phyloP scores from a whole-genome alignment of 2,888 invertebrate species.

The Epistrophe eligans region DNA sequence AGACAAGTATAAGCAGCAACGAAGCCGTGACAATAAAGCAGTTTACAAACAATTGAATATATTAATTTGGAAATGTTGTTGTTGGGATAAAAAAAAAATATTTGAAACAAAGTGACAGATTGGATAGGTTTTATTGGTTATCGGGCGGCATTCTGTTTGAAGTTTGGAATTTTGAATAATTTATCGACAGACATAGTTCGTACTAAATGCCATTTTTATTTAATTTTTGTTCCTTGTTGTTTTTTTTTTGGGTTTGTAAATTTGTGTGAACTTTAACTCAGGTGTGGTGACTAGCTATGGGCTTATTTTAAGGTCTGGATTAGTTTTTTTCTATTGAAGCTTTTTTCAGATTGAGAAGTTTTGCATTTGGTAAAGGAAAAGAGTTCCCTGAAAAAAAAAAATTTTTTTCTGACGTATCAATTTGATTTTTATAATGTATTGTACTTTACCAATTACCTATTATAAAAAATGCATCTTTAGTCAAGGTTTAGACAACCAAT shows the following conservation, averaged over 20 bases:
- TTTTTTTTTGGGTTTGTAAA: background rate
- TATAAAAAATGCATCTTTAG: no score
- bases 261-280: no score
- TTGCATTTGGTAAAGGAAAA: no score
- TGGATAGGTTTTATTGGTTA: conserved; percentile 23
- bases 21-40: conserved; percentile 43
- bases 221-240: background rate
- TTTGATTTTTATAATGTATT: no score
- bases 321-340: no score
- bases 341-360: no score
- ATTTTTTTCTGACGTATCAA: no score
- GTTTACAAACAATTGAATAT: conserved; percentile 64
- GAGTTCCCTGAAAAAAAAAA: no score
- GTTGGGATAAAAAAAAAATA: background rate
- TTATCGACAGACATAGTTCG: background rate
- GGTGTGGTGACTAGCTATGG: no score
- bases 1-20: background rate
- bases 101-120: conserved; percentile 18
- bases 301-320: no score
- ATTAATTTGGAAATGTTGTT: conserved; percentile 43
- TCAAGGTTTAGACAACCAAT: no score
- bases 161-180: background rate
- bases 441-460: no score
- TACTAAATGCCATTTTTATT: background rate
- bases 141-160: conserved; percentile 19